Evolutionary conservation across 2,113 vertebrate genomes (phyloP).

Genomic region (Leptobrachium leishanense): DNA sequence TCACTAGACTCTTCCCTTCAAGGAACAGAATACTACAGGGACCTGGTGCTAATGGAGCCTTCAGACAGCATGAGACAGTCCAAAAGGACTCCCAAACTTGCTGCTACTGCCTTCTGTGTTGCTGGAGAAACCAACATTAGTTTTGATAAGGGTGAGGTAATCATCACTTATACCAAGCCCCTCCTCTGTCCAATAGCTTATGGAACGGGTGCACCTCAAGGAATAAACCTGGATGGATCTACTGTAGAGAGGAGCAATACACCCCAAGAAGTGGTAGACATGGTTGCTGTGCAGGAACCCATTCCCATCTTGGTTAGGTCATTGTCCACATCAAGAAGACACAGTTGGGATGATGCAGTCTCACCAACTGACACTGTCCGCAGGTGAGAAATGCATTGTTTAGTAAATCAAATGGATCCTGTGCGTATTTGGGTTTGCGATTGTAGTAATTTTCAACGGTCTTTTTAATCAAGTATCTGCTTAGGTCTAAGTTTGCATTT

Average conservation of each 20-base stretch:
- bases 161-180: constrained; percentile 48
- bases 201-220: rapidly evolving
- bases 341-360: constrained; percentile 82
- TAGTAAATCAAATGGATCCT: too few species aligned
- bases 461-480: too few species aligned
- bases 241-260: not conserved
- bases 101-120: not conserved
- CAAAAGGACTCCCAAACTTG: rapidly evolving
- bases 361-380: constrained; percentile 72
- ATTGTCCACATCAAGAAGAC: constrained; percentile 74
- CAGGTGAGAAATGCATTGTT: constrained; percentile 69
- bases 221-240: not conserved
- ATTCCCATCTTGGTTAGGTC: constrained; percentile 74
- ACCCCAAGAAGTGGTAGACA: not conserved
- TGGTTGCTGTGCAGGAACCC: constrained; percentile 56
- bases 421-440: too few species aligned
- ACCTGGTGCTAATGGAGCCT: constrained; percentile 64
- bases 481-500: too few species aligned
- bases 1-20: constrained; percentile 70
- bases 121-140: constrained; percentile 3
- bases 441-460: too few species aligned
- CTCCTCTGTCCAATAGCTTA: not conserved
- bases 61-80: not conserved
- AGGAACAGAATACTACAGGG: constrained; percentile 78
- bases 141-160: constrained; percentile 34